A percentile compares a stretch with the other conserved stretches of the same genome.
Evolutionary conservation across 2,888 invertebrate species (phyloP).

Genomic region (Tuberolachnus salignus): DNA sequence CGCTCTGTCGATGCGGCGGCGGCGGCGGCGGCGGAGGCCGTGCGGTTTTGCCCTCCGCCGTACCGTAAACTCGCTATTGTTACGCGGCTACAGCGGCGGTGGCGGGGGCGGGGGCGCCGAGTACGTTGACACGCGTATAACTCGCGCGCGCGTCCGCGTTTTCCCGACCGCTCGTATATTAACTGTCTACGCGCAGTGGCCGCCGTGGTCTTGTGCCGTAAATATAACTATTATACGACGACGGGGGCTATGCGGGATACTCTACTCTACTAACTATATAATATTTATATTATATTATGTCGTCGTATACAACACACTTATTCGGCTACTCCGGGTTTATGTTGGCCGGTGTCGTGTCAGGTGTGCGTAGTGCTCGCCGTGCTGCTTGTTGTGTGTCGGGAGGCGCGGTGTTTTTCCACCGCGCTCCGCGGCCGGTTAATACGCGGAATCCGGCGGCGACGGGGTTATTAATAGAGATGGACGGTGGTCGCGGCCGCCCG

Average conservation of each 20-base stretch:
- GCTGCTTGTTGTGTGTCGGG: too few species aligned
- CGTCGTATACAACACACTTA: neutral
- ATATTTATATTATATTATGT: constrained; percentile 4
- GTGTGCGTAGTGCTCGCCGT: constrained; percentile 4
- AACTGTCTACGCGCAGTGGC: neutral
- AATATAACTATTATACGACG: constrained; percentile 30
- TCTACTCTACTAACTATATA: neutral
- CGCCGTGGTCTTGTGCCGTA: neutral
- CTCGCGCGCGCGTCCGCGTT: neutral
- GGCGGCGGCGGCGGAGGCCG: neutral
- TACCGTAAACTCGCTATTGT: constrained; percentile 41
- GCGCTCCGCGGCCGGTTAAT: too few species aligned
- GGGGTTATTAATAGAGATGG: constrained; percentile 45
- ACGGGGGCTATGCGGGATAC: too few species aligned
- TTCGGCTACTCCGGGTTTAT: neutral
- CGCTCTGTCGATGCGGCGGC: neutral
- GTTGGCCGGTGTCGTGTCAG: neutral
- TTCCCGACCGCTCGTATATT: neutral
- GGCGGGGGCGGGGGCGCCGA: neutral
- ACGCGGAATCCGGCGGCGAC: constrained; percentile 33
- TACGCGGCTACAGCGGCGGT: neutral
- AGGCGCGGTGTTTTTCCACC: too few species aligned
- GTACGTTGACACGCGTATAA: constrained; percentile 47
- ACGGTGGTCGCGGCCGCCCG: neutral
- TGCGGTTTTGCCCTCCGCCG: neutral